phyloP scores from a whole-genome alignment of 2,113 vertebrate species.

The Ornithorhynchus anatinus region DNA sequence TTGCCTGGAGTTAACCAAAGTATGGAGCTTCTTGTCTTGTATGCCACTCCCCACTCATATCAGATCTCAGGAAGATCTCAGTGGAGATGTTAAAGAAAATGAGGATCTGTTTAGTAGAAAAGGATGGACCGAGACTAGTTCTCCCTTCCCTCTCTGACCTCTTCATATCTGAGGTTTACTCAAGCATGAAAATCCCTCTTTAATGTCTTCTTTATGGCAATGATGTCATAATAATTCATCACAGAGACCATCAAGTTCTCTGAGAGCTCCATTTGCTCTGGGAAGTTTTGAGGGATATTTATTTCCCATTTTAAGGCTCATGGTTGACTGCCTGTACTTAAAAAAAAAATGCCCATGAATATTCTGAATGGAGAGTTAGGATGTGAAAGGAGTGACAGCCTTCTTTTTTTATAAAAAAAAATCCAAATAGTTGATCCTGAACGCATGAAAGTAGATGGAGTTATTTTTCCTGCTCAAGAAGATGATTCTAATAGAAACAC shows the following conservation, averaged over 20 bases:
- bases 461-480: too few species aligned
- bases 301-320: slow-evolving; percentile 47
- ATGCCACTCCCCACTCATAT: background rate
- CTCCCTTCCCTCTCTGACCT: background rate
- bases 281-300: slow-evolving; percentile 42
- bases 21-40: too few species aligned
- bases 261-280: slow-evolving; percentile 36
- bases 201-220: slow-evolving; percentile 25
- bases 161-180: slow-evolving; percentile 21
- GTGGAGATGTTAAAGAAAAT: background rate
- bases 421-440: too few species aligned
- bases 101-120: background rate
- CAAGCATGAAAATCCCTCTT: slow-evolving; percentile 25
- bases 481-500: too few species aligned
- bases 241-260: slow-evolving; percentile 39
- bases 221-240: slow-evolving; percentile 45
- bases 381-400: slow-evolving; percentile 4
- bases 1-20: too few species aligned
- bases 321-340: slow-evolving; percentile 23
- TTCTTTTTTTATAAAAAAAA: slow-evolving; percentile 1
- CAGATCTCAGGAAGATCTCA: background rate
- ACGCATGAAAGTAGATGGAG: too few species aligned
- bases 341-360: slow-evolving; percentile 30
- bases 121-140: background rate
- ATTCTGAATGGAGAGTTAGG: slow-evolving; percentile 36